phyloP scores from a whole-genome alignment of 2,113 vertebrate genomes.

The Corythornis madagascariensis region DNA sequence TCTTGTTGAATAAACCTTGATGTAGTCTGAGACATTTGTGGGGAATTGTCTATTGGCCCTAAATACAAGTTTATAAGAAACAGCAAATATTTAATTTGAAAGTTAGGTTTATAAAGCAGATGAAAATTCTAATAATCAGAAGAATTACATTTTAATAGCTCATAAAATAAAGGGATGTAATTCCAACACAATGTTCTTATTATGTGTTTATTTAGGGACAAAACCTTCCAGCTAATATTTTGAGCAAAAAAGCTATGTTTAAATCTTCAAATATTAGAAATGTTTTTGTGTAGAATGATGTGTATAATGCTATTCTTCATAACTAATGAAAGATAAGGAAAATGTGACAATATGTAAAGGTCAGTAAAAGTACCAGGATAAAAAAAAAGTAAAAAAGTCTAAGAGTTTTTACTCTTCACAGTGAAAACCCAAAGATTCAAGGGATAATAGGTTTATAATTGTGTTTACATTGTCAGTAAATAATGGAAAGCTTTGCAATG shows the following conservation, averaged over 20 bases:
- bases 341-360: neutral
- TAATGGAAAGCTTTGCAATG: neutral
- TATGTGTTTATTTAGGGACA: neutral
- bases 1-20: neutral
- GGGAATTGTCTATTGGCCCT: neutral
- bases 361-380: neutral
- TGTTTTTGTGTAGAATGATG: neutral
- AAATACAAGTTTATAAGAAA: neutral
- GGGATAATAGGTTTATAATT: neutral
- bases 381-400: neutral
- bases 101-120: neutral
- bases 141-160: neutral
- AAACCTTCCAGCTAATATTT: neutral
- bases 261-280: neutral
- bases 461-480: neutral
- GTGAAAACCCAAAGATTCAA: neutral
- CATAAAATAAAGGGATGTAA: neutral
- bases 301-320: neutral
- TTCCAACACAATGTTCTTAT: neutral
- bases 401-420: neutral
- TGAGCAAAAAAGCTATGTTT: neutral
- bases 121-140: neutral
- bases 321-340: neutral
- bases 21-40: neutral
- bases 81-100: neutral